phyloP scores from a whole-genome alignment of 2,113 vertebrate species.

The Cichladusa arquata region DNA sequence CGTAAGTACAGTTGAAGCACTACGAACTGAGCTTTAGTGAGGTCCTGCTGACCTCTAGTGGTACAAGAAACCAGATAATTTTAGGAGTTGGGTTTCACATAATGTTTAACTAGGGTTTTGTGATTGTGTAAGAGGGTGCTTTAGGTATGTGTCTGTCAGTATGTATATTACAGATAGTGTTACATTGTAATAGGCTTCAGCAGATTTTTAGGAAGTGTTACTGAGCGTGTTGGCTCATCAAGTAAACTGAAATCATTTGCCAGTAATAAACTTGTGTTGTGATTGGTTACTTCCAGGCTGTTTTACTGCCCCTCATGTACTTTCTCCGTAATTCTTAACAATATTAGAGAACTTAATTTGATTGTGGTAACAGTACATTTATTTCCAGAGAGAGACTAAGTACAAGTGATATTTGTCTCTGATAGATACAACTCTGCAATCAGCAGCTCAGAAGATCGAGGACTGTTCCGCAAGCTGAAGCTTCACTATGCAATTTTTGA shows the following conservation, averaged over 20 bases:
- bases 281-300: not conserved
- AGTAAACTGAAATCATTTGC: not conserved
- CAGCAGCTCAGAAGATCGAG: constrained; percentile 86
- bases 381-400: not conserved
- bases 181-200: not conserved
- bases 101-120: not conserved
- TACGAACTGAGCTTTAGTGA: not conserved
- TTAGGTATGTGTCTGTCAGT: not conserved
- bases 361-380: not conserved
- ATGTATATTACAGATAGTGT: not conserved
- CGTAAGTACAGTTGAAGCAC: constrained; percentile 80
- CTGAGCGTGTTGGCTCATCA: not conserved
- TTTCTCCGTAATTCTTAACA: not conserved
- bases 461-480: constrained; percentile 86
- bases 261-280: not conserved
- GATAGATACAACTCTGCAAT: constrained; percentile 89
- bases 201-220: not conserved
- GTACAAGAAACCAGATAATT: not conserved
- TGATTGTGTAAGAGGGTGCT: not conserved
- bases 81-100: not conserved
- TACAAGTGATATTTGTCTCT: not conserved
- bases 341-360: not conserved
- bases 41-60: constrained; percentile 42
- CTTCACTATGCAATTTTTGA: constrained; percentile 93
- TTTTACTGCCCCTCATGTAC: not conserved